Percentiles rank a stretch among this genome's conserved stretches.
Conservation (phyloP, 2,888 invertebrate species). For the Dasypolia templi region DNA sequence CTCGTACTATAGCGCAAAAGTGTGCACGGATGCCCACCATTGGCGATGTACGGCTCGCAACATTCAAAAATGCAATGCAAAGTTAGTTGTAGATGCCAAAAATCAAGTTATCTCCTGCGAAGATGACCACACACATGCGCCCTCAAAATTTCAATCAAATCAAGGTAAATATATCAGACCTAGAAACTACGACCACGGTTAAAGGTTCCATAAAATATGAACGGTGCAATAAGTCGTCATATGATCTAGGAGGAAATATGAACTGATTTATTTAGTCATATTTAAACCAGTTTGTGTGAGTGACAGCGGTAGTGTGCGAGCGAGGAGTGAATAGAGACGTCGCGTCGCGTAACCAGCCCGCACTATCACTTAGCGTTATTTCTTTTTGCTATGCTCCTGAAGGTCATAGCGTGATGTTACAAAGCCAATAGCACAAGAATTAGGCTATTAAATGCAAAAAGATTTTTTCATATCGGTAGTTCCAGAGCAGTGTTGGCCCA, state of each 20-base stretch:
- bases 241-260: not conserved
- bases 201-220: not conserved
- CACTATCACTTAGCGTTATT: no score
- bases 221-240: not conserved
- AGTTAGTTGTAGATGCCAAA: not conserved
- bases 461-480: no score
- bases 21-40: not conserved
- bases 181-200: not conserved
- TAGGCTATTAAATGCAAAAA: no score
- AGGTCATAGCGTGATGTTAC: no score
- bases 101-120: conserved; percentile 2
- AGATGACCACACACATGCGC: not conserved
- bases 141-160: not conserved
- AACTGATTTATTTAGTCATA: no score
- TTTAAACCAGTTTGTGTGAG: not conserved
- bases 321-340: not conserved
- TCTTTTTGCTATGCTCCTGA: no score
- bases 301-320: not conserved
- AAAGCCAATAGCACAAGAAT: no score
- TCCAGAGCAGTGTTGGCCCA: no score
- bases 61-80: conserved; percentile 10
- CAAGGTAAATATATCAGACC: conserved; percentile 1
- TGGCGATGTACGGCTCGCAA: conserved; percentile 5
- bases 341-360: no score
- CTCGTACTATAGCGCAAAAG: not conserved